Conservation (phyloP, 2,797 vertebrate genomes). For the Aselliscus stoliczkanus region DNA sequence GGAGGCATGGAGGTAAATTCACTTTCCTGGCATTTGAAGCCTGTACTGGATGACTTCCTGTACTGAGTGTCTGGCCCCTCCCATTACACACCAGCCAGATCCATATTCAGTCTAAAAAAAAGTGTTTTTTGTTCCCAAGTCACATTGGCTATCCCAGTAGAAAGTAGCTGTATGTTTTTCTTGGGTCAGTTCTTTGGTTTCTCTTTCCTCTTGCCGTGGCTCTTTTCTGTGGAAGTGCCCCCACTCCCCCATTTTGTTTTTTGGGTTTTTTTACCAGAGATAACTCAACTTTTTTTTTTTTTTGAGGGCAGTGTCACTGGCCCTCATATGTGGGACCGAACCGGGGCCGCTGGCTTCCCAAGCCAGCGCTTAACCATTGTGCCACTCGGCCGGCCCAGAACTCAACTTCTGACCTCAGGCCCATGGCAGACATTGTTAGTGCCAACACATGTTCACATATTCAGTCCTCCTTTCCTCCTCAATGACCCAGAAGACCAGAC, state of each 20-base stretch:
- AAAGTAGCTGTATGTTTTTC: neutral
- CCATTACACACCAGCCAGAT: accelerated
- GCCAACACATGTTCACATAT: accelerated
- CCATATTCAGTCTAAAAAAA: neutral
- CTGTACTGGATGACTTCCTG: neutral
- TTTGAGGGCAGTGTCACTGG: too few species aligned
- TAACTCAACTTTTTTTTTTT: too few species aligned
- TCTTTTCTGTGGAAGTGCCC: neutral
- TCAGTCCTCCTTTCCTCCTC: neutral
- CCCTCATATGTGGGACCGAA: too few species aligned
- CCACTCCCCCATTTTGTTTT: neutral
- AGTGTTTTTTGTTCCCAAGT: neutral
- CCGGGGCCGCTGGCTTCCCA: too few species aligned
- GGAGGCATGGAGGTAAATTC: neutral
- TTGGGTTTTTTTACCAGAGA: neutral
- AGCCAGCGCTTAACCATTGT: too few species aligned
- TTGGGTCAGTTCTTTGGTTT: neutral
- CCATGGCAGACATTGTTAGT: neutral
- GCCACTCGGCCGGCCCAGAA: too few species aligned
- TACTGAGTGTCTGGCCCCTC: neutral
- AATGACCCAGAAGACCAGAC: neutral
- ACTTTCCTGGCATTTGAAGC: neutral
- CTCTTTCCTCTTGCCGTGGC: neutral
- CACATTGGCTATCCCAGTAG: neutral
- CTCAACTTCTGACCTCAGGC: neutral